Conservation (phyloP, 2,113 vertebrate species). For the Ptychochromis oligacanthus region DNA sequence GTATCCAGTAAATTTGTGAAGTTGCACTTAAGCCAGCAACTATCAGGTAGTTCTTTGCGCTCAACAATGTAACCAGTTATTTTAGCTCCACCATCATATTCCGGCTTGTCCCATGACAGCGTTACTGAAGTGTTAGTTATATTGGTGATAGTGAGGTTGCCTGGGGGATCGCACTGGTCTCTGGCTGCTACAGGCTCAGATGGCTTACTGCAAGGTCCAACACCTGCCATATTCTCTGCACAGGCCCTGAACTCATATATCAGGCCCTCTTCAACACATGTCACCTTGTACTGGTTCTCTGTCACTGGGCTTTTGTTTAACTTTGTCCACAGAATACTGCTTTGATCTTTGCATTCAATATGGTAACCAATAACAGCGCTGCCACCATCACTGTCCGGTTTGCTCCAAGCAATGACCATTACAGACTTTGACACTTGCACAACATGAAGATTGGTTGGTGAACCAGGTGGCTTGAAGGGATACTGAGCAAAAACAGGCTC, state of each 20-base stretch:
- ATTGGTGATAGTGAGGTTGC: conserved; percentile 90
- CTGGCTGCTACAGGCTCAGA: conserved; percentile 92
- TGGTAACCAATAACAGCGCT: conserved; percentile 91
- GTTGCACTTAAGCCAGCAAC: conserved; percentile 97
- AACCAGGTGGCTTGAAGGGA: conserved; percentile 91
- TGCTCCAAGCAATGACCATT: conserved; percentile 91
- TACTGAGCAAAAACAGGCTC: conserved; percentile 89
- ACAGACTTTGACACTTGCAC: conserved; percentile 89
- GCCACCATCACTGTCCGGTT: conserved; percentile 92
- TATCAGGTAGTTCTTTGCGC: conserved; percentile 90
- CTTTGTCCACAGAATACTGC: conserved; percentile 98
- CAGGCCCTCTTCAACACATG: conserved; percentile 93
- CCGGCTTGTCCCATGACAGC: conserved; percentile 93
- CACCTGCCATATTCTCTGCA: conserved; percentile 95
- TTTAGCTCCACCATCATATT: conserved; percentile 96
- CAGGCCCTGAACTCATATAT: conserved; percentile 93
- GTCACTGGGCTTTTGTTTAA: conserved; percentile 87
- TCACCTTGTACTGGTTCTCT: conserved; percentile 92
- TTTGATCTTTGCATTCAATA: conserved; percentile 94
- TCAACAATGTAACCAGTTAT: conserved; percentile 96
- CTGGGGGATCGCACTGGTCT: conserved; percentile 94
- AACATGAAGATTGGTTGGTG: conserved; percentile 87
- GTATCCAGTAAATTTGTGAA: conserved; percentile 94
- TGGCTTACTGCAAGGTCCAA: conserved; percentile 91
- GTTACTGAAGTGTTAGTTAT: conserved; percentile 95